Evolutionary conservation across 2,888 invertebrate species (phyloP), one percentile per base, ranked within the genome.

Genomic region (Plebejus anna): DNA sequence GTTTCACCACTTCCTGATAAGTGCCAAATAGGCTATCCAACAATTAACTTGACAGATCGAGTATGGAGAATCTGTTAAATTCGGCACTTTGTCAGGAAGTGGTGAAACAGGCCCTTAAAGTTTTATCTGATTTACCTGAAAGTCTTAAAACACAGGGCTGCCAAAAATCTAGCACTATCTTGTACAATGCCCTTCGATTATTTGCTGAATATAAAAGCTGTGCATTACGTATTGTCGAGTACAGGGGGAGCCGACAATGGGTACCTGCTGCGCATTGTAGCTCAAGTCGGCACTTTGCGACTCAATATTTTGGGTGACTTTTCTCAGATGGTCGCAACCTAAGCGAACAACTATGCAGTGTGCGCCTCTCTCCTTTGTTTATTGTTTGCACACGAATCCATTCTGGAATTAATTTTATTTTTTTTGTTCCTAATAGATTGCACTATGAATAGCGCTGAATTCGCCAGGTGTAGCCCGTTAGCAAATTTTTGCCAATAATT

Each of bases 281-380:
- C 83, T 86, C 81, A 84, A 88, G 87, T 88, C 91, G 91, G 91
- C 92, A 92, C 91, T 92, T 91, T 89, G 90, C 88, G 86, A 91
- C 87, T 92, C 92, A 93, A 92, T 92, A 93, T 93, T 92, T 92
- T 92, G 88, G 92, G 91, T 90, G 91, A 91, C 88, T 90, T 82
- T 83, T 81, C 82, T 83, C 82, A 80, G 81, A 81, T 79, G 81
- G 82, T 82, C 84, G 89, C 88, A 82, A 80, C 82, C 86, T 86
- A 85, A 87, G 90, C 88, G 89, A 87, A 90, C 90, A 91, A 91
- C 88, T 90, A 90, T 86, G 84, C 88, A 91, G 87, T 90, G 90
- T 86, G 84, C 88, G 88, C 88, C 89, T 88, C 82, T 82, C 82
- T 82, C 82, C 80, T 81, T 82, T 77, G 81, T 87, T 86, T 87